phyloP scores from a whole-genome alignment of 35 echinoderm and acorn worm species.

The Holothuria glaberrima region DNA sequence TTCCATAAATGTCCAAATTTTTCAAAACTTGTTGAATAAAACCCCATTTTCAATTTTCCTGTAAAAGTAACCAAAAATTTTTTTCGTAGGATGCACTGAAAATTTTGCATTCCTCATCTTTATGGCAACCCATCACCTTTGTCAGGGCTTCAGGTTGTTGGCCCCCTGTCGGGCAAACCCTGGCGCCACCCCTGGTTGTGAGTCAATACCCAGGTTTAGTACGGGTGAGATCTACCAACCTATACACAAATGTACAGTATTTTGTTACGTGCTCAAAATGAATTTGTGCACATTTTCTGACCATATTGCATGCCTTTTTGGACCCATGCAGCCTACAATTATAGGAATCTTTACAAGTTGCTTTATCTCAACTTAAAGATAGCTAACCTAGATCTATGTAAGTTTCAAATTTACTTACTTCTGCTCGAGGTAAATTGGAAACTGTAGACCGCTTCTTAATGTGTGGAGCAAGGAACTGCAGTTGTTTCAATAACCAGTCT shows the following conservation, averaged over 20 bases:
- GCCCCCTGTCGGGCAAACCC: slow-evolving; percentile 17
- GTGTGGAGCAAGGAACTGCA: slow-evolving; percentile 18
- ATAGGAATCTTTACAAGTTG: neutral
- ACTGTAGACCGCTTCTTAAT: slow-evolving; percentile 12
- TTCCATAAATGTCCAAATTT: too few species aligned
- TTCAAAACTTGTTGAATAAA: neutral
- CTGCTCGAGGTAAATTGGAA: neutral
- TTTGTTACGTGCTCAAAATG: neutral
- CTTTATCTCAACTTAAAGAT: slow-evolving; percentile 9
- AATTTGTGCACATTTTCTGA: slow-evolving; percentile 21
- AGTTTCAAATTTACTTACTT: neutral
- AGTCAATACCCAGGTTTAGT: slow-evolving; percentile 15
- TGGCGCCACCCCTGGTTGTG: neutral
- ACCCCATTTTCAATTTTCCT: neutral
- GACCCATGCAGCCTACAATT: slow-evolving; percentile 1
- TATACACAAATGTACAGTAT: slow-evolving; percentile 11
- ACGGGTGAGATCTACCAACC: neutral
- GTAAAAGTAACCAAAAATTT: neutral
- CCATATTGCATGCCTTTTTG: slow-evolving; percentile 20
- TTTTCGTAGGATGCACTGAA: slow-evolving; percentile 9
- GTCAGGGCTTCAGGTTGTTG: slow-evolving; percentile 5
- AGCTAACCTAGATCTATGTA: neutral
- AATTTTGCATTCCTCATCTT: slow-evolving; percentile 15
- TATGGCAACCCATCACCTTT: slow-evolving; percentile 23
- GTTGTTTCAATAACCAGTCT: slow-evolving; percentile 17